These are phyloP conservation scores for Drosophila kanekoi DNA, from an alignment of 2,888 invertebrate genomes.

Conservation along the genomic window DNA sequence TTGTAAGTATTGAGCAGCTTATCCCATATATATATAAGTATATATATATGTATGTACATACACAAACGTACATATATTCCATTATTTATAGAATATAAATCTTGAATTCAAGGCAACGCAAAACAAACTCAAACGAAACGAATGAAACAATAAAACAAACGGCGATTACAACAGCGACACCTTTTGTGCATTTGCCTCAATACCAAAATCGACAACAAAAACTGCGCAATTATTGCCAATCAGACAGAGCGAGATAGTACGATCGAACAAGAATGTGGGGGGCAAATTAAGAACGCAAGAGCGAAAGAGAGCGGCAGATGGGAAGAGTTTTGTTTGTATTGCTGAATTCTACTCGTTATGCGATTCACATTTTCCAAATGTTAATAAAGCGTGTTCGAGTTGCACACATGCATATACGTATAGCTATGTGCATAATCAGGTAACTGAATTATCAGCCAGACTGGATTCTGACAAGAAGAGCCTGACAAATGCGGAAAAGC, in stretches of 20 bases:
- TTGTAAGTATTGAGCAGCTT: conserved; percentile 19
- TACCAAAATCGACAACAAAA: conserved; percentile 53
- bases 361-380: conserved; percentile 52
- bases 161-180: conserved; percentile 69
- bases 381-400: conserved; percentile 33
- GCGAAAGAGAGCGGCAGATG: not conserved
- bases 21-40: not conserved
- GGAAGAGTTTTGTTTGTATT: conserved; percentile 37
- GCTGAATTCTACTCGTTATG: conserved; percentile 53
- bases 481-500: conserved; percentile 53
- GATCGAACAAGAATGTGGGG: not conserved
- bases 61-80: conserved; percentile 29
- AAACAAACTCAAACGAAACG: conserved; percentile 43
- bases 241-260: conserved; percentile 5
- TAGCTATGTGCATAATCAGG: conserved; percentile 20
- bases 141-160: conserved; percentile 55
- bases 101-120: conserved; percentile 60
- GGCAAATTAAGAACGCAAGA: conserved; percentile 1
- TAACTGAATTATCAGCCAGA: conserved; percentile 48
- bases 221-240: conserved; percentile 72
- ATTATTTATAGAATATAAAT: conserved; percentile 76
- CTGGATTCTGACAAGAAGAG: conserved; percentile 45
- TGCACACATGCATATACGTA: conserved; percentile 6
- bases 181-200: conserved; percentile 58
- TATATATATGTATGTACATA: not conserved